Evolutionary conservation across 2,797 vertebrate species (phyloP).

Genomic region (Lacerta viridis): DNA sequence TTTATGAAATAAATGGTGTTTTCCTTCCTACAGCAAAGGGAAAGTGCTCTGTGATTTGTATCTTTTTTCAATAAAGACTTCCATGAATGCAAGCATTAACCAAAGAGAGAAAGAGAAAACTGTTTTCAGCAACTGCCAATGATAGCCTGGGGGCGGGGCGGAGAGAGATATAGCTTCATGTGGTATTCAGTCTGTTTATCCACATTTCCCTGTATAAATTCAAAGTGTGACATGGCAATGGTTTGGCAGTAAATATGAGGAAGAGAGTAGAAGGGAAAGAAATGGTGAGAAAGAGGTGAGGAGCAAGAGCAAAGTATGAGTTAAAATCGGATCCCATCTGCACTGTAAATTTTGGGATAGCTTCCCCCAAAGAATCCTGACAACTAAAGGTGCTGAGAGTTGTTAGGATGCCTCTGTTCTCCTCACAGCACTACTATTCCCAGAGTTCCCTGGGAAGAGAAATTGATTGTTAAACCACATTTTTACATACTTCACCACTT

Average conservation of each 20-base stretch:
- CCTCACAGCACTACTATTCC: too few relatives aligned
- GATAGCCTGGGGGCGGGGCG: constrained; percentile 54
- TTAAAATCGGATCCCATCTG: neutral
- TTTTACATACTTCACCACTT: neutral
- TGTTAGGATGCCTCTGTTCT: too few relatives aligned
- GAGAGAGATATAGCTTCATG: constrained; percentile 49
- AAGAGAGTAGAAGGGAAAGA: neutral
- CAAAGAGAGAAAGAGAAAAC: constrained; percentile 42
- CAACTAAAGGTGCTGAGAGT: neutral
- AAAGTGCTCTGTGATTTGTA: constrained; percentile 14
- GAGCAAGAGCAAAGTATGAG: constrained; percentile 29
- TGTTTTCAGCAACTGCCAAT: constrained; percentile 47
- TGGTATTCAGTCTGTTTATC: constrained; percentile 52
- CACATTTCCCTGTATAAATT: constrained; percentile 13
- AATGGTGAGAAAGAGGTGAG: neutral
- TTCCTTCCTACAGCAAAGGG: constrained; percentile 54
- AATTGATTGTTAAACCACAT: neutral
- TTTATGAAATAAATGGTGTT: constrained; percentile 56
- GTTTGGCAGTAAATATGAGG: neutral
- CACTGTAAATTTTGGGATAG: too few relatives aligned
- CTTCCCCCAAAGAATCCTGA: too few relatives aligned
- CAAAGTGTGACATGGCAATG: constrained; percentile 6
- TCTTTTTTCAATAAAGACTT: constrained; percentile 39
- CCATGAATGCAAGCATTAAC: constrained; percentile 60
- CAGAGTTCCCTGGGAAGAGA: too few relatives aligned